phyloP scores from a whole-genome alignment of 2,797 vertebrate species.

The Cercopithecus diana region DNA sequence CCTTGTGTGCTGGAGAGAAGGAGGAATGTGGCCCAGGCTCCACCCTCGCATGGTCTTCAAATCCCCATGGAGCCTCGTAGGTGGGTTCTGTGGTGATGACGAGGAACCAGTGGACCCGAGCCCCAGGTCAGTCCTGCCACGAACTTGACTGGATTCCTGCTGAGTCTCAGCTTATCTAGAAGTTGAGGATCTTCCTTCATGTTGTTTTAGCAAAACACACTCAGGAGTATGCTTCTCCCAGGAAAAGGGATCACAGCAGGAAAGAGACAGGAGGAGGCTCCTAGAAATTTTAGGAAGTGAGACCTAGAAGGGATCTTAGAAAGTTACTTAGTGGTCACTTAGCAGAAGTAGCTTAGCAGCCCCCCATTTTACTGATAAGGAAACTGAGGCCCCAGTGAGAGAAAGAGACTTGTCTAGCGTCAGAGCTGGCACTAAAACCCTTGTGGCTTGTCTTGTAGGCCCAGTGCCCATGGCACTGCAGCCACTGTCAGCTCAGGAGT shows the following conservation, averaged over 20 bases:
- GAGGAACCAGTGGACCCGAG: background rate
- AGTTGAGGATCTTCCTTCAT: background rate
- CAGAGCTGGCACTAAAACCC: background rate
- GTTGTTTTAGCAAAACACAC: background rate
- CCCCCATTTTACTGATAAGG: background rate
- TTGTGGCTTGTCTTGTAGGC: background rate
- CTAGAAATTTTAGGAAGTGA: background rate
- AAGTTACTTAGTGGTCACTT: background rate
- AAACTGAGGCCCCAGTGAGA: background rate
- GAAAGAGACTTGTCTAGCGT: background rate
- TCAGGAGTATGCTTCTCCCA: rapidly evolving
- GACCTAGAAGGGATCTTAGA: background rate
- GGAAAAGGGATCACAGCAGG: background rate
- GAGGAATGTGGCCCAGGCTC: background rate
- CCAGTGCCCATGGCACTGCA: background rate
- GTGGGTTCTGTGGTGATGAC: background rate
- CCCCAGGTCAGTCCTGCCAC: background rate
- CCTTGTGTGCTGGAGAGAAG: background rate
- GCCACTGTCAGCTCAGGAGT: background rate
- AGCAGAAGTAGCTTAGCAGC: background rate
- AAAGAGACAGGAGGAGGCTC: background rate
- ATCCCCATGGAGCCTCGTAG: too few relatives aligned
- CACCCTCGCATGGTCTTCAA: background rate
- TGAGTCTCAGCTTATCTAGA: background rate
- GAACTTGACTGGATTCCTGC: background rate